Conservation (phyloP, 2,113 vertebrate genomes). For the Epinephelus cyanopodus region DNA sequence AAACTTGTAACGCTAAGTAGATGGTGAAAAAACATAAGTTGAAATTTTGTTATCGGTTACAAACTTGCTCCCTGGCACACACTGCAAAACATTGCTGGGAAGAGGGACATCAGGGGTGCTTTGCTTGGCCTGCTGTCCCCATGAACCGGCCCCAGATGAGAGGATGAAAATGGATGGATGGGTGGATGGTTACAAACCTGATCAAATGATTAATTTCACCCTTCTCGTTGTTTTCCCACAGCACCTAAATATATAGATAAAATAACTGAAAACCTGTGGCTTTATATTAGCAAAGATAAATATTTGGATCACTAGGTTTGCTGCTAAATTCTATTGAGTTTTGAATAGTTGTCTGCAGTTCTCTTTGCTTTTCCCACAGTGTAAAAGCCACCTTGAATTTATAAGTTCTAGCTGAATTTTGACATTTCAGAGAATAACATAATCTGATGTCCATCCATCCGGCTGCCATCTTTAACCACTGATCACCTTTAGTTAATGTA, state of each 20-base stretch:
- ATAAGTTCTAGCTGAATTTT: not conserved
- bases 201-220: not conserved
- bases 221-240: too few relatives aligned
- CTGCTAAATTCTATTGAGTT: not conserved
- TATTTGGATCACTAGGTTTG: not conserved
- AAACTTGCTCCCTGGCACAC: not conserved
- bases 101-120: too few relatives aligned
- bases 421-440: not conserved
- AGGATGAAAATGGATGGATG: too few relatives aligned
- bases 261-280: too few relatives aligned
- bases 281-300: not conserved
- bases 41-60: not conserved
- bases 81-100: too few relatives aligned
- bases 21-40: not conserved
- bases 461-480: not conserved
- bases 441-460: not conserved
- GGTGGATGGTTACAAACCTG: too few relatives aligned
- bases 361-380: not conserved
- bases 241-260: not conserved
- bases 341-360: not conserved
- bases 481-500: not conserved
- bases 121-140: too few relatives aligned
- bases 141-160: too few relatives aligned
- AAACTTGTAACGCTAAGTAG: not conserved
- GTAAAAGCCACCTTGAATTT: not conserved